A percentile compares a stretch with the other conserved stretches of the same genome.
These are phyloP conservation scores for Peromyscus melanophrys DNA, from an alignment of 2,797 vertebrate genomes.

Conservation along the genomic window DNA sequence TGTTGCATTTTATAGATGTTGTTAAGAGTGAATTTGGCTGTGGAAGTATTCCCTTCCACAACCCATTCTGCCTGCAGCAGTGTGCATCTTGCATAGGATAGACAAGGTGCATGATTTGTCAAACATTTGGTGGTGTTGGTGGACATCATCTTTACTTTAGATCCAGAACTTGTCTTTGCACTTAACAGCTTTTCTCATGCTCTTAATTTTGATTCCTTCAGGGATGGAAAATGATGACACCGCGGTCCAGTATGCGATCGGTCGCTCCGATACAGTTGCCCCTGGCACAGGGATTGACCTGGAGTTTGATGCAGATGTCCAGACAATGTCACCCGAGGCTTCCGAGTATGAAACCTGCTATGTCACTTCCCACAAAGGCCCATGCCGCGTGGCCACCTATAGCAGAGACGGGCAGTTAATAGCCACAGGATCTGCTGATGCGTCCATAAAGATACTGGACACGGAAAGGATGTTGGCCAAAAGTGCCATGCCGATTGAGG, in stretches of 20 bases:
- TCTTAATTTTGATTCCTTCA: slow-evolving; percentile 84
- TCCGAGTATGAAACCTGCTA: slow-evolving; percentile 99
- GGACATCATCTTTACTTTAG: not conserved
- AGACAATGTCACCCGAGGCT: slow-evolving; percentile 99
- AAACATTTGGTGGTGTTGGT: fast-evolving
- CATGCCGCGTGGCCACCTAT: slow-evolving; percentile 97
- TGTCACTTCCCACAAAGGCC: slow-evolving; percentile 98
- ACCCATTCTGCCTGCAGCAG: fast-evolving
- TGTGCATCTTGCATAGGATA: not conserved
- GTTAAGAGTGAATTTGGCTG: not conserved
- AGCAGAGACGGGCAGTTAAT: slow-evolving; percentile 98
- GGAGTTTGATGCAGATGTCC: slow-evolving; percentile 98
- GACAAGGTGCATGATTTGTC: fast-evolving
- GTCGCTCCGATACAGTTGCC: slow-evolving; percentile 97
- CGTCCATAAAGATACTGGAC: slow-evolving; percentile 99
- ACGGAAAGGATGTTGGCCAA: slow-evolving; percentile 99
- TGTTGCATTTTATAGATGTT: not conserved
- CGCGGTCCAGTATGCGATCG: slow-evolving; percentile 97
- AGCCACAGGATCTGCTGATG: slow-evolving; percentile 97
- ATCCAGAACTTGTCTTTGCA: not conserved
- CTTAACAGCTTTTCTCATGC: not conserved
- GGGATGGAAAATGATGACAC: slow-evolving; percentile 99
- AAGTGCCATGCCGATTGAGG: slow-evolving; percentile 99
- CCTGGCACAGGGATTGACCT: slow-evolving; percentile 98
- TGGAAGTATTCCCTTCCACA: not conserved